phyloP scores from a whole-genome alignment of 2,888 invertebrate genomes.

The Chymomyza procnemis region DNA sequence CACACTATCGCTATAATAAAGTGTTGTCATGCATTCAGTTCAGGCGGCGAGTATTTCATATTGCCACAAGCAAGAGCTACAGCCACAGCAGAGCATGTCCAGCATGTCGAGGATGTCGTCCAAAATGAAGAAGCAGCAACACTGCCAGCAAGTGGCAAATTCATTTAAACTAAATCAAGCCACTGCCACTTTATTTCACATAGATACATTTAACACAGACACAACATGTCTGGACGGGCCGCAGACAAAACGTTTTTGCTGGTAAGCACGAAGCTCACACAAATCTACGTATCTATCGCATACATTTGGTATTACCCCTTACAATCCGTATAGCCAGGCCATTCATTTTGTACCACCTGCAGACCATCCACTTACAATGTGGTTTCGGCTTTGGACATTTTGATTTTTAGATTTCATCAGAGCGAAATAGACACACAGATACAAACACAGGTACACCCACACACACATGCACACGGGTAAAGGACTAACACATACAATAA shows the following conservation, averaged over 20 bases:
- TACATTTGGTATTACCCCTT: background rate
- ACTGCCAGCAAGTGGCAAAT: conserved; percentile 13
- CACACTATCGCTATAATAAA: conserved; percentile 47
- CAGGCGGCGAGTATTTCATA: background rate
- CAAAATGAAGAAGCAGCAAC: too few relatives aligned
- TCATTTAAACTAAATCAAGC: conserved; percentile 20
- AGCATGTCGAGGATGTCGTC: background rate
- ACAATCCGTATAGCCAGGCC: background rate
- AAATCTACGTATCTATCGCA: background rate
- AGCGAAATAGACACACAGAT: background rate
- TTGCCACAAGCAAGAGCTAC: conserved; percentile 2
- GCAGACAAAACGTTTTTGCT: conserved; percentile 15
- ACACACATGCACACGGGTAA: background rate
- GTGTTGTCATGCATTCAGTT: conserved; percentile 61
- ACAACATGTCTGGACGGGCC: background rate
- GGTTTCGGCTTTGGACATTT: conserved; percentile 10
- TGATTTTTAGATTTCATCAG: conserved; percentile 16
- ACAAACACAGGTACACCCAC: background rate
- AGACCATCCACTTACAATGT: background rate
- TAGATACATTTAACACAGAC: background rate
- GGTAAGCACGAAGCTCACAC: background rate
- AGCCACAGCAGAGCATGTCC: background rate
- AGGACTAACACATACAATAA: conserved; percentile 7
- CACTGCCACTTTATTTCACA: background rate
- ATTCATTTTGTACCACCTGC: background rate